Base-by-base conservation (phyloP, 37 sponge, comb jelly and placozoan genomes). In the Oscarella lobularis region DNA sequence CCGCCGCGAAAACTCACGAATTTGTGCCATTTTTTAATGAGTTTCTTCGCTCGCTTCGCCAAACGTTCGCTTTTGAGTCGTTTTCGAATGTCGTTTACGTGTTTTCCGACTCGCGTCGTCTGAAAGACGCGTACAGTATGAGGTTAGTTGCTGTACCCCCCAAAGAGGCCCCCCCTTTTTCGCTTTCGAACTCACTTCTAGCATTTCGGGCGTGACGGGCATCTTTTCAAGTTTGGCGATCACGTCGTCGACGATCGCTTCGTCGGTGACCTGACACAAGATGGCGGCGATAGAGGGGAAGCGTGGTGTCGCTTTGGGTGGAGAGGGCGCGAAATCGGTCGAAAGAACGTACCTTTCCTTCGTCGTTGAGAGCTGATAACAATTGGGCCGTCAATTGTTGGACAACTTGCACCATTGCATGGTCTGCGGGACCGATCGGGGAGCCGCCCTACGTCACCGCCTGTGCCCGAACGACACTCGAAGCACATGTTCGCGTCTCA, bases 21-120 rank as follows among this genome's bases (percentile, higher is more conserved):
- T 1, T 67, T 78, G 75, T 85, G 87, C 92, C 92, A 92, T 67
- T 67, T 67, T 35, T 85, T 84, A 2, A 92, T 74, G 6, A 92
- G 81, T 14, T 80, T 80, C 79, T 85, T 92, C 39, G 87, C 36
- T 36, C 86, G 76, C 74, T 82, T 78, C 0, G 86, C 83, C 1
- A 92, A 76, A 1, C 35, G 34, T 35, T 74, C 81, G 38, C 80
- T 41, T 2, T 39, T 39, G 3, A 83, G 41, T 40, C 82, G 73
- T 31, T 77, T 73, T 9, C 92, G 67, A 3, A 85, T 69, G 14
- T 73, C 38, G 38, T 92, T 88, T 20, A 92, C 70, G 32, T 72
- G 38, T 41, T 75, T 85, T 0, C 92, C 92, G 2, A 92, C 66
- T 1, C 92, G 70, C 1, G 87, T 80, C 20, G 6, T 74, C 81